These are phyloP conservation scores for Coregonus clupeaformis DNA, from an alignment of 2,113 vertebrate genomes.

Conservation along the genomic window DNA sequence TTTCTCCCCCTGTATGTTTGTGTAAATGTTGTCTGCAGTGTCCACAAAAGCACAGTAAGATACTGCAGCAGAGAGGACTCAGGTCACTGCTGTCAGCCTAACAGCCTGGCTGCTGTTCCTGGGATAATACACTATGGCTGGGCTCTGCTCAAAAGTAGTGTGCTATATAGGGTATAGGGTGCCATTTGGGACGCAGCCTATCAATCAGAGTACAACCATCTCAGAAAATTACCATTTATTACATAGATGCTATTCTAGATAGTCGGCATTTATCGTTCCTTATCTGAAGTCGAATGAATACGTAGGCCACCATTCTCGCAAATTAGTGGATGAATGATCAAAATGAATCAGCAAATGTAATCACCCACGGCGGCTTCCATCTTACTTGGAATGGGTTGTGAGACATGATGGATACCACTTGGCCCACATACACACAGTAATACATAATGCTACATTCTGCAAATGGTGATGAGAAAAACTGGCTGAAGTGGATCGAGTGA, in stretches of 20 bases:
- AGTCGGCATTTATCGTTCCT: background rate
- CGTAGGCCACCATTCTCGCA: too few relatives aligned
- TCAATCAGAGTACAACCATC: background rate
- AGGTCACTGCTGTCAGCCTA: background rate
- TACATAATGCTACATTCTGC: background rate
- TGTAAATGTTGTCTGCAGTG: conserved; percentile 17
- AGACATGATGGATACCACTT: background rate
- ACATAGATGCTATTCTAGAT: background rate
- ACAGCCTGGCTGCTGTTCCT: background rate
- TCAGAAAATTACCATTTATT: background rate
- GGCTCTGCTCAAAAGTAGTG: background rate
- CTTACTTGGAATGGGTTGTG: background rate
- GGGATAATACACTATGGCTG: background rate
- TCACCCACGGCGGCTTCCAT: background rate
- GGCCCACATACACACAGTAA: background rate
- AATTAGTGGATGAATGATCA: background rate
- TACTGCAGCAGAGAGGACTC: background rate
- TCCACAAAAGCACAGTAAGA: conserved; percentile 10
- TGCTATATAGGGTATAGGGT: background rate
- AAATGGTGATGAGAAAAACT: background rate
- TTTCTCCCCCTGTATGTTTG: background rate
- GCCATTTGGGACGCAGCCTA: background rate
- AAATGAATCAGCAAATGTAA: background rate
- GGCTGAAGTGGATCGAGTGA: too few relatives aligned
- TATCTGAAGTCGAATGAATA: too few relatives aligned